Evolutionary conservation across 53 echinoderm and acorn worm genomes (phyloP).

Genomic region (Holothuria leucospilota): DNA sequence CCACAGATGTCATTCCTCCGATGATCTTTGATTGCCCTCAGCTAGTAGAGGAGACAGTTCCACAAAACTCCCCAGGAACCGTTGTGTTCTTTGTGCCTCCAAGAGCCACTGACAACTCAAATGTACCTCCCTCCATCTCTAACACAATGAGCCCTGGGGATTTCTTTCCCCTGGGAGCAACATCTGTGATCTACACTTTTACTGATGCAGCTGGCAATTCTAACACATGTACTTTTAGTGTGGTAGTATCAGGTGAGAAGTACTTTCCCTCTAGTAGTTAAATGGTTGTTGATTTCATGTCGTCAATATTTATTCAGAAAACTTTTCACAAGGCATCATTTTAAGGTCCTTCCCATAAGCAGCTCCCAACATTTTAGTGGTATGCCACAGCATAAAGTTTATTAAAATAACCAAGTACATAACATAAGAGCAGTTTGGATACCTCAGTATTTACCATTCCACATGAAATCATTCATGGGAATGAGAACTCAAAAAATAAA

Average conservation of each 20-base stretch:
- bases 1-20: conserved; percentile 19
- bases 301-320: too few relatives aligned
- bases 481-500: too few relatives aligned
- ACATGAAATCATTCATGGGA: too few relatives aligned
- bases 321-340: too few relatives aligned
- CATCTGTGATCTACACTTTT: conserved; percentile 21
- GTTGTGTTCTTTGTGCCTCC: conserved; percentile 59
- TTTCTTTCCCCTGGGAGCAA: conserved; percentile 24
- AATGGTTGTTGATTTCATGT: too few relatives aligned
- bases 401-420: too few relatives aligned
- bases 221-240: conserved; percentile 24
- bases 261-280: background rate
- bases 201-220: conserved; percentile 37
- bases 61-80: conserved; percentile 9
- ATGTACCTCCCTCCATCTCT: background rate
- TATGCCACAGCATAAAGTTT: too few relatives aligned
- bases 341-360: too few relatives aligned
- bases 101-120: conserved; percentile 73
- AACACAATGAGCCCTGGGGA: conserved; percentile 23
- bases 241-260: conserved; percentile 21
- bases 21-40: conserved; percentile 26
- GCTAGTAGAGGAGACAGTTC: conserved; percentile 32
- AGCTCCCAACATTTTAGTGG: too few relatives aligned
- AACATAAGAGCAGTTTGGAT: too few relatives aligned
- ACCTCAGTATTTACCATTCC: too few relatives aligned